Percentiles rank a stretch among this genome's conserved stretches.
Conservation (phyloP, 1,140 invertebrate species). For the Lordiphosa collinella region DNA sequence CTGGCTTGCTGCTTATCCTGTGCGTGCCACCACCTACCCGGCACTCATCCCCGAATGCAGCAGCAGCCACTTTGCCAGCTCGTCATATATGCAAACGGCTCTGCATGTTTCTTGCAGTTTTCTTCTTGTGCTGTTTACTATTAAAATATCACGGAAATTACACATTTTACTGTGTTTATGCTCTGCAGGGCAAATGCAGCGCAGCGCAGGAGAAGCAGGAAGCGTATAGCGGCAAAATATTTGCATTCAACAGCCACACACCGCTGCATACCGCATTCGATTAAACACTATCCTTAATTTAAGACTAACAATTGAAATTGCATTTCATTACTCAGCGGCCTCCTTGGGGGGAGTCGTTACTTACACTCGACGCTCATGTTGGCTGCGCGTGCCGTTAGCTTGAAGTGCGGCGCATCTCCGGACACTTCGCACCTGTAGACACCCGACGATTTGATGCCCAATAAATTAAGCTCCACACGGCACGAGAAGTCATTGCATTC, state of each 20-base stretch:
- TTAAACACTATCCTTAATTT: constrained; percentile 45
- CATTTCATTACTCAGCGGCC: constrained; percentile 51
- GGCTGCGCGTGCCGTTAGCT: constrained; percentile 81
- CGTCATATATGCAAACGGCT: constrained; percentile 54
- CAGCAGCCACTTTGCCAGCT: constrained; percentile 61
- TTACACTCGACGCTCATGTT: constrained; percentile 84
- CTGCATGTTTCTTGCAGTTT: constrained; percentile 57
- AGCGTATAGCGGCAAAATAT: constrained; percentile 43
- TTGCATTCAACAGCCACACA: constrained; percentile 32
- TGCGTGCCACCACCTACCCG: constrained; percentile 33
- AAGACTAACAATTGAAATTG: constrained; percentile 66
- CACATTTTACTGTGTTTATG: constrained; percentile 77
- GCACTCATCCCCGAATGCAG: constrained; percentile 1
- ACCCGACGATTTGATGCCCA: constrained; percentile 80
- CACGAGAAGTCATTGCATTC: constrained; percentile 81
- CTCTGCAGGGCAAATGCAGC: constrained; percentile 41
- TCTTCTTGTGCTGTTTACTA: constrained; percentile 68
- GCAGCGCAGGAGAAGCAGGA: constrained; percentile 6
- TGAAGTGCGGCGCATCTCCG: constrained; percentile 83
- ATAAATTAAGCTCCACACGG: constrained; percentile 81
- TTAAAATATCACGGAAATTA: constrained; percentile 78
- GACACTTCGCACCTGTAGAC: constrained; percentile 84
- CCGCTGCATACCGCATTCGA: constrained; percentile 1
- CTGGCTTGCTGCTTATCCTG: constrained; percentile 56
- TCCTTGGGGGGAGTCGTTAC: constrained; percentile 21